Percentiles rank a stretch among this genome's conserved stretches.
Conservation (phyloP, 2,797 vertebrate genomes). For the Phrynocephalus forsythii region DNA sequence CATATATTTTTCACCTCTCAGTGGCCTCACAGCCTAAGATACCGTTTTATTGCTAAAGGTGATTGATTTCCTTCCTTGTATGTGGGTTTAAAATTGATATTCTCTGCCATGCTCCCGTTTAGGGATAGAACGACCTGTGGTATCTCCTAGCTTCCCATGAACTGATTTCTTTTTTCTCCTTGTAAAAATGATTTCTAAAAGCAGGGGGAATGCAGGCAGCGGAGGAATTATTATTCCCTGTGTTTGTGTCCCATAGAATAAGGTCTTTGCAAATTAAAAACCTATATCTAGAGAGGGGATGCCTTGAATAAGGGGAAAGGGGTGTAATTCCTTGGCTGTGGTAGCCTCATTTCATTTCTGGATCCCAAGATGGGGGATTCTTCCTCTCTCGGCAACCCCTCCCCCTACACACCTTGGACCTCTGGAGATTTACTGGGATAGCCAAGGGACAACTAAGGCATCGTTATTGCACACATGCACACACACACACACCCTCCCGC, state of each 20-base stretch:
- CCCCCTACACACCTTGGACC: neutral
- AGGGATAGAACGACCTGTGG: neutral
- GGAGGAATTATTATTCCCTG: neutral
- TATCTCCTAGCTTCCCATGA: no score
- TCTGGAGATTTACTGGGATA: neutral
- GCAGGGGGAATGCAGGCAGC: neutral
- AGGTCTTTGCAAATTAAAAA: no score
- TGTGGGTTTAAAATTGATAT: neutral
- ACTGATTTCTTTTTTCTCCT: neutral
- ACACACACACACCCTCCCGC: no score
- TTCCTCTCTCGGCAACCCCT: neutral
- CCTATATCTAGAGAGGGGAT: neutral
- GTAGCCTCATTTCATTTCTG: neutral
- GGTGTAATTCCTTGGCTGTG: no score
- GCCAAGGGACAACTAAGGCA: slow-evolving; percentile 31
- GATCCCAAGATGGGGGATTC: neutral
- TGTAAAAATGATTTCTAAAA: neutral
- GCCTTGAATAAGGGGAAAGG: neutral
- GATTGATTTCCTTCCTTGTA: neutral
- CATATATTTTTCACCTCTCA: neutral
- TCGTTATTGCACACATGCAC: neutral
- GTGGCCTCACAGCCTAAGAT: neutral
- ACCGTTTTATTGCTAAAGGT: neutral
- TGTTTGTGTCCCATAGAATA: neutral
- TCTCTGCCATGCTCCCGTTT: neutral